Base-by-base conservation (phyloP, 2,797 vertebrate species). In the Liparis tanakae region DNA sequence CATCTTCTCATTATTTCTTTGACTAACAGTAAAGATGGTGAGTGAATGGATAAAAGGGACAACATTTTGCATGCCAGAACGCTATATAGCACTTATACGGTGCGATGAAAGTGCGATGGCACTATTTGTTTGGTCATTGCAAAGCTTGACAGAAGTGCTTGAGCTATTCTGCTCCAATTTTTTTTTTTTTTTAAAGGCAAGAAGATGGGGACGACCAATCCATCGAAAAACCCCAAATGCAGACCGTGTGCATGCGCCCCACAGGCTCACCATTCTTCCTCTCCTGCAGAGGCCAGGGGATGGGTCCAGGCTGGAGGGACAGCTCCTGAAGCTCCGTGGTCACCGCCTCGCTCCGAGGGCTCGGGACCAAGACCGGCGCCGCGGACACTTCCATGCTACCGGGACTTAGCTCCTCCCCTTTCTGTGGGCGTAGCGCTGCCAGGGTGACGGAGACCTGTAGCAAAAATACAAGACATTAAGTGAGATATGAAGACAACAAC, bases 291-390 rank as follows among this genome's bases (percentile, higher is more conserved):
- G 96, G 96, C 83, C 95, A 93, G 39, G 93, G 87, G 77, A 93
- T 95, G 76, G 94, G 88, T 48, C 92, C 93, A 20, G 96, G 95
- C 83, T 97, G 95, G 80, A 98, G 88, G 75, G 96, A 93, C 74
- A 98, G 94, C 87, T 97, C 97, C 92, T 98, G 96, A 76, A 98
- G 92, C 84, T 97, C 97, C 84, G 93, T 95, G 92, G 97, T 93
- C 93, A 98, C 96, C 5, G 95, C 94, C 81, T 98, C 97, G 0
- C 97, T 98, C 93, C 96, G 97, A 0, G 96, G 96, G 88, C 96
- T 98, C 54, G 91, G 93, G 74, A 93, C 94, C 1, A 93, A 93
- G 69, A 85, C 87, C 9, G 85, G 67, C 22, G 62, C 39, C 66
- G 89, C 92, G 2, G 91, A 61, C 0, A 94, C 95, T 80, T 94